Base-by-base conservation (phyloP, 2,797 vertebrate species). In the Cryptoblepharus egeriae region DNA sequence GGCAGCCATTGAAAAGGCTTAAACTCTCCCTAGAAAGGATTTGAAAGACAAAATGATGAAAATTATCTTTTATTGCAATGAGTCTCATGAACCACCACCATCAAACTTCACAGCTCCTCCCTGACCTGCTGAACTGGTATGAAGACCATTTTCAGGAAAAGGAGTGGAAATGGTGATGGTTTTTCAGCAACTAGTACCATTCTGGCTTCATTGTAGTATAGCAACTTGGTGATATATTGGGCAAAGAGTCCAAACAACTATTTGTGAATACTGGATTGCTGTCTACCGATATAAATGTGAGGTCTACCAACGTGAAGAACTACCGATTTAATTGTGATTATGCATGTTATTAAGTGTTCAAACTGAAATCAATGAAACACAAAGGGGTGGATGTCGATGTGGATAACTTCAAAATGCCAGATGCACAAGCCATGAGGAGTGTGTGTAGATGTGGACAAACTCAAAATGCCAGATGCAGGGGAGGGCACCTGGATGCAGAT, bases 11-110 rank as follows among this genome's bases (percentile, higher is more conserved):
- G 32, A 72, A 80, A 80, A 63, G 9, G 4, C 37, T 75, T 30
- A 39, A 26, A 42, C 58, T 35, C 30, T 80, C 39, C 42, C 26
- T 63, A 42, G 42, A 30, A 80, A 80, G 9, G 60, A 63, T 63
- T 63, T 49, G 18, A 72, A 72, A 80, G 57, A 24, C 72, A 32
- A 72, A 72, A 52, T 72, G 58, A 72, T 80, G 72, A 72, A 80
- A 72, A 58, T 64, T 35, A 64, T 63, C 16, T 64, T 64, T 35
- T 12, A 73, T 73, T 73, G 32, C 30, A 63, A 72, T 63, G 69
- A n/a, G n/a, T 37, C 60, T 24, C 45, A 63, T 80, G 39, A 72
- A 63, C 24, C 18, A 63, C 42, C 15, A 11, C 4, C 30, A 37
- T 35, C 11, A 22, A 49, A 32, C 10, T 52, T 64, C 42, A 61